Base-by-base conservation (phyloP, 2,888 invertebrate species). In the Agriopis marginaria region DNA sequence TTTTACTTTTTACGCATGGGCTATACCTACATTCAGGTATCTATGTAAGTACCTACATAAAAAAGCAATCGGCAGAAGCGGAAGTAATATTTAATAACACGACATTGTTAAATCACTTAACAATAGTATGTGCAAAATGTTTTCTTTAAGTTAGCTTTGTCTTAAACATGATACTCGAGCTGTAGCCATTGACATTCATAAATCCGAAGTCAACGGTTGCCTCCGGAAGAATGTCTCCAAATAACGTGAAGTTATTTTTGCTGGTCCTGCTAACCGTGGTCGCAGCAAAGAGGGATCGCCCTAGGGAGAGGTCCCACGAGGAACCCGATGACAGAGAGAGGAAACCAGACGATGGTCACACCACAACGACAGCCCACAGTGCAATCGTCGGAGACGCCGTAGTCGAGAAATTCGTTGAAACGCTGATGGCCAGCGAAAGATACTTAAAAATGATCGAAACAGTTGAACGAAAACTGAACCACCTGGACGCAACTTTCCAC, bases 371-470 rank as follows among this genome's bases (percentile, higher is more conserved):
- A 0, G 75, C 73, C 3, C 63, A 73, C 6, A 70, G 32, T 32
- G 32, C 74, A 8, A 71, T 72, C 0, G 82, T 81, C 58, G 82
- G 83, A 1, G 91, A 89, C 50, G 77, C 77, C 2, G 85, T 89
- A 0, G 87, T 91, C 0, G 92, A 92, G 68, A 91, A 89, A 61
- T 92, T 93, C 73, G 86, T 91, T 0, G 90, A 92, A 62, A 90
- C 88, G 0, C 77, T 93, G 12, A 84, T 92, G 81, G 77, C 88
- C 0, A 90, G 89, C 65, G 91, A 92, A 68, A 86, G 80, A 71
- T 92, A 92, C 73, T 78, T 92, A 49, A 89, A 88, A 72, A 84
- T 89, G 84, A 85, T 93, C 44, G 90, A 91, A 73, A 77, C 79
- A 0, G 86, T 93, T 11, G 89, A 92, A 63, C 80, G 77, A 12